Conservation (phyloP, 2,888 invertebrate species). For the Leuctra nigra region DNA sequence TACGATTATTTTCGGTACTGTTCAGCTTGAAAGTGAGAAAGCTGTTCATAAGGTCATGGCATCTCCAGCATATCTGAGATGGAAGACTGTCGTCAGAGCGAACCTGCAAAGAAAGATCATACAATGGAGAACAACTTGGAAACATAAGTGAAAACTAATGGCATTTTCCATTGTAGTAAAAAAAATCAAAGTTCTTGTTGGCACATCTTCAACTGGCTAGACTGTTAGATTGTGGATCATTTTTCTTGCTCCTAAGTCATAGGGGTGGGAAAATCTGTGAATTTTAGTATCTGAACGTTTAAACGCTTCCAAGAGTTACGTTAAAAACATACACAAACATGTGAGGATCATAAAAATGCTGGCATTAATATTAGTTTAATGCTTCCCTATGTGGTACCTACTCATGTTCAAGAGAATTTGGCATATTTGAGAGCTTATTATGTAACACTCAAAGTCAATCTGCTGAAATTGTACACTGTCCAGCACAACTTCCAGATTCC, state of each 20-base stretch:
- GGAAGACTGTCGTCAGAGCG: not conserved
- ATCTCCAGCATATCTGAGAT: not conserved
- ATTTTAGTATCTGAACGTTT: not conserved
- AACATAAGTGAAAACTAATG: not conserved
- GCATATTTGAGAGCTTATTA: too few species aligned
- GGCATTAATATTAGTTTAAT: too few species aligned
- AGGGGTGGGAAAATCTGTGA: not conserved
- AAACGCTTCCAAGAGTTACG: not conserved
- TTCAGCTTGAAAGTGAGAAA: not conserved
- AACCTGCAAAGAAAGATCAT: not conserved
- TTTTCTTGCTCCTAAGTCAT: not conserved
- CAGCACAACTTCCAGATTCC: too few species aligned
- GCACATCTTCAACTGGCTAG: not conserved
- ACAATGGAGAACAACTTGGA: not conserved
- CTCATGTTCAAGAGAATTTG: too few species aligned
- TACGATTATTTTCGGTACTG: not conserved
- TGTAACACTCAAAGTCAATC: too few species aligned
- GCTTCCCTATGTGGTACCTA: too few species aligned
- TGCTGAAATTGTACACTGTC: too few species aligned
- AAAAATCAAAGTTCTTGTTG: not conserved
- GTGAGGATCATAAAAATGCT: too few species aligned
- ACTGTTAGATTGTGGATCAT: not conserved
- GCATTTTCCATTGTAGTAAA: not conserved
- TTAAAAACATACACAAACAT: too few species aligned
- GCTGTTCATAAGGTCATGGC: not conserved